A percentile compares a stretch with the other conserved stretches of the same genome.
phyloP scores from a whole-genome alignment of 2,797 vertebrate genomes.

The Typhlichthys subterraneus region DNA sequence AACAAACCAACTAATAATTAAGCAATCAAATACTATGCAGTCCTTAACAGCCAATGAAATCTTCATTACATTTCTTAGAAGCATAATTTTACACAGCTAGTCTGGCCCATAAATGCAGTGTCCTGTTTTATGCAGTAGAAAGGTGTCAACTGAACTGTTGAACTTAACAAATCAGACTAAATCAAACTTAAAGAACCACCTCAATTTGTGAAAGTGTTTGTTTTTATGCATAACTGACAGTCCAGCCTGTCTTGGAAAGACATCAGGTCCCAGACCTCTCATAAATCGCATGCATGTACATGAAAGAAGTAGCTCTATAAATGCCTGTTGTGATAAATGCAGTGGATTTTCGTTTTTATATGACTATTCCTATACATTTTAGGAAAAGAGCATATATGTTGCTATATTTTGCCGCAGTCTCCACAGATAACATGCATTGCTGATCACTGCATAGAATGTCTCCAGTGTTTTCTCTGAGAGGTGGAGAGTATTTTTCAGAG shows the following conservation, averaged over 20 bases:
- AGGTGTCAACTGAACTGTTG: no score
- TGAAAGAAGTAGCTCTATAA: no score
- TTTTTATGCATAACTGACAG: no score
- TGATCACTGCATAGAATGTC: conserved; percentile 27
- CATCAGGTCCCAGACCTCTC: no score
- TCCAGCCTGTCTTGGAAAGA: no score
- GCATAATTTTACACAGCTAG: neutral
- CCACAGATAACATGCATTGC: conserved; percentile 46
- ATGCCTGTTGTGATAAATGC: conserved; percentile 24
- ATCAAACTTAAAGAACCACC: no score
- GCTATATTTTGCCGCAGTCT: conserved; percentile 37
- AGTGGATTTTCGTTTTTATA: conserved; percentile 45
- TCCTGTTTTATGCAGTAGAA: conserved; percentile 6
- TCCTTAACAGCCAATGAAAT: neutral
- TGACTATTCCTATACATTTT: conserved; percentile 20
- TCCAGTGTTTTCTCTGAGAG: conserved; percentile 40
- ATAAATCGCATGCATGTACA: no score
- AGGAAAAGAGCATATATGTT: conserved; percentile 34
- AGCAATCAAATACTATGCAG: neutral
- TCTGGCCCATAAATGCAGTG: neutral
- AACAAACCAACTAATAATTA: neutral
- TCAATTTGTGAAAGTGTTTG: no score
- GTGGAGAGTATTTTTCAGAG: conserved; percentile 42
- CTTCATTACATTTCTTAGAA: neutral
- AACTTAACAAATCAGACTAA: no score